Conservation (phyloP, 2,888 invertebrate genomes). For the Papilio gigon region DNA sequence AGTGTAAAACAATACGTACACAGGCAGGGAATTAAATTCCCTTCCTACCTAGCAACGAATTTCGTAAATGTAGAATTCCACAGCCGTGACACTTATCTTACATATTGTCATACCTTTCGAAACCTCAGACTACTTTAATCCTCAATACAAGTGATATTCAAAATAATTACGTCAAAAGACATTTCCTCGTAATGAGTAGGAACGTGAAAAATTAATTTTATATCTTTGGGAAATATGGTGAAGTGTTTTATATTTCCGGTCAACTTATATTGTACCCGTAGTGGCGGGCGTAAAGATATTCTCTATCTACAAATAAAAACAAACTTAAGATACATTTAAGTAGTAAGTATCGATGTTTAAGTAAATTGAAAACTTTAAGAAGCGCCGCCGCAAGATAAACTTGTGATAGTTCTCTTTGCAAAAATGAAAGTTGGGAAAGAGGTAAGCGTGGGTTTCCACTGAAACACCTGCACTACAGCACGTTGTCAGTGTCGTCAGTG, state of each 20-base stretch:
- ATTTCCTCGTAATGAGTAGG: too few species aligned
- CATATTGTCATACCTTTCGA: not conserved
- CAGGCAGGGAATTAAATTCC: not conserved
- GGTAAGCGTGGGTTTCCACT: too few species aligned
- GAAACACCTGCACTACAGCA: too few species aligned
- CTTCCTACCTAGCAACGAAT: not conserved
- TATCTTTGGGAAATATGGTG: too few species aligned
- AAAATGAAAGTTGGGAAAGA: too few species aligned
- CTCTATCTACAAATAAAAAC: not conserved
- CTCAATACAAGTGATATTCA: too few species aligned
- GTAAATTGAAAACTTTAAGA: not conserved
- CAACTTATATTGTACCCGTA: not conserved
- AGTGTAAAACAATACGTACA: slow-evolving; percentile 7
- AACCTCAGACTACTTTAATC: too few species aligned
- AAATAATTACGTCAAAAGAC: not conserved
- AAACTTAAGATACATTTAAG: not conserved
- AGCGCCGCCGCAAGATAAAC: not conserved
- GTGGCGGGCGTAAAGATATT: not conserved
- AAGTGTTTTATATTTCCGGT: too few species aligned
- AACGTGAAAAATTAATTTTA: too few species aligned
- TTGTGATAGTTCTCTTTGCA: too few species aligned
- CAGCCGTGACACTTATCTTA: not conserved
- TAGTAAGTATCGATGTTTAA: not conserved
- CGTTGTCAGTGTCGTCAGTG: too few species aligned
- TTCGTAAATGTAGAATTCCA: not conserved